Percentiles rank a stretch among this genome's conserved stretches.
These are phyloP conservation scores for Drusus annulatus DNA, from an alignment of 1,140 invertebrate species.

Conservation along the genomic window DNA sequence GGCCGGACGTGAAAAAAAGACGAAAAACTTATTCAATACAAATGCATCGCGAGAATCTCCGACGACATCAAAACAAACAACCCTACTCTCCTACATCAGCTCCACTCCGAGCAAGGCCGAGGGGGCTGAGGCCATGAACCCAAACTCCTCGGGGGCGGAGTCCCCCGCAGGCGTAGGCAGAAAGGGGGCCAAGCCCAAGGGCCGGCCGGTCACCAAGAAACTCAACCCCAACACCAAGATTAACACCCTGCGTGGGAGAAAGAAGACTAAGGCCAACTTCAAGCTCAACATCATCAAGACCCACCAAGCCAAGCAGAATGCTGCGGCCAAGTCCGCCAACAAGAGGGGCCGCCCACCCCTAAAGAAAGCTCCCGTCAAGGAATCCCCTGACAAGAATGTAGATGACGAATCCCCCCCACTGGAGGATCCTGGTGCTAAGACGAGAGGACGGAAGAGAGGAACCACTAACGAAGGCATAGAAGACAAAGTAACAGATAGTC, in stretches of 20 bases:
- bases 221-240: slow-evolving; percentile 42
- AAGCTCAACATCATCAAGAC: slow-evolving; percentile 51
- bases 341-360: slow-evolving; percentile 35
- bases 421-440: slow-evolving; percentile 15
- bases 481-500: slow-evolving; percentile 61
- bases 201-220: slow-evolving; percentile 13
- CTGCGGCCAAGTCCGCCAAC: slow-evolving; percentile 4
- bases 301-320: slow-evolving; percentile 12
- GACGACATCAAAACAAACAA: slow-evolving; percentile 32
- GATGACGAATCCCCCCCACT: background rate
- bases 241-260: slow-evolving; percentile 35
- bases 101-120: background rate
- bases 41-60: slow-evolving; percentile 47
- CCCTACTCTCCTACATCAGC: slow-evolving; percentile 17
- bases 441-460: slow-evolving; percentile 22
- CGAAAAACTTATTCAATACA: slow-evolving; percentile 35
- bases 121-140: slow-evolving; percentile 19
- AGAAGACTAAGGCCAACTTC: slow-evolving; percentile 53
- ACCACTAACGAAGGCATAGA: slow-evolving; percentile 42
- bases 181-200: background rate
- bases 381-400: background rate
- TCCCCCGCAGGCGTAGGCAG: background rate
- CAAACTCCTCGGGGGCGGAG: background rate
- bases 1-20: slow-evolving; percentile 55
- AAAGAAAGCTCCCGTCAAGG: slow-evolving; percentile 33